These are phyloP conservation scores for Drosophila rellima DNA, from an alignment of 2,888 invertebrate genomes.

Conservation along the genomic window DNA sequence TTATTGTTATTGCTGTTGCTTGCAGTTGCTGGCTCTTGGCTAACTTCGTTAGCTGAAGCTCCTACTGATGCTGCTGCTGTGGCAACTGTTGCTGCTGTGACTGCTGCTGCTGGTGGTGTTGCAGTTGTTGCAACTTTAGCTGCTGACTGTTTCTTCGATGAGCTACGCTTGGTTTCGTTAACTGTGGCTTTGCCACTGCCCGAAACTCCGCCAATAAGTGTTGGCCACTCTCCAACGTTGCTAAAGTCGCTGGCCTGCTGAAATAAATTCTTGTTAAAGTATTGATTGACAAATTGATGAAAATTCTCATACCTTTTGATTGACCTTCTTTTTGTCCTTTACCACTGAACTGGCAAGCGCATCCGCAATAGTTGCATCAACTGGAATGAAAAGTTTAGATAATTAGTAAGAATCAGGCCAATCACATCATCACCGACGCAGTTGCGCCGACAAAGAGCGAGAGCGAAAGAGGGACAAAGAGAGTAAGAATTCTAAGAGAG, in stretches of 20 bases:
- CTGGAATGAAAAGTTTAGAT: conserved; percentile 53
- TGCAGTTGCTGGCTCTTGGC: conserved; percentile 47
- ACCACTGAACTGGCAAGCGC: conserved; percentile 85
- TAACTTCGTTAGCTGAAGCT: conserved; percentile 47
- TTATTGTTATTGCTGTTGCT: conserved; percentile 17
- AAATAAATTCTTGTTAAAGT: background rate
- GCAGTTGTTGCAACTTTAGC: conserved; percentile 14
- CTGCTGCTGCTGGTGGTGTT: conserved; percentile 26
- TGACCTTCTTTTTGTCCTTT: conserved; percentile 87
- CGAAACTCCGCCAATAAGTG: conserved; percentile 88
- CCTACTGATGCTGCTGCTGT: conserved; percentile 22
- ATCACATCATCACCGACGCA: conserved; percentile 50
- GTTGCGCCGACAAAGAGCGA: conserved; percentile 48
- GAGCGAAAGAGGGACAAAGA: conserved; percentile 10
- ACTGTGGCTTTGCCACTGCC: conserved; percentile 87
- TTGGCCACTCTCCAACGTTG: conserved; percentile 97
- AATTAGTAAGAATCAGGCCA: conserved; percentile 62
- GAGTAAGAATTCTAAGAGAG: conserved; percentile 5
- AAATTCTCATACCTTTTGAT: conserved; percentile 87
- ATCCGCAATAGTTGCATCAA: conserved; percentile 72
- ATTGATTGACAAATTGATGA: background rate
- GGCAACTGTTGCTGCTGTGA: conserved; percentile 14
- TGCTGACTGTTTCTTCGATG: conserved; percentile 76
- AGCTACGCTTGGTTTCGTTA: conserved; percentile 85
- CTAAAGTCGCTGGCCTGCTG: conserved; percentile 93